Evolutionary conservation across 2,797 vertebrate genomes (phyloP).

Genomic region (Natrix natrix): DNA sequence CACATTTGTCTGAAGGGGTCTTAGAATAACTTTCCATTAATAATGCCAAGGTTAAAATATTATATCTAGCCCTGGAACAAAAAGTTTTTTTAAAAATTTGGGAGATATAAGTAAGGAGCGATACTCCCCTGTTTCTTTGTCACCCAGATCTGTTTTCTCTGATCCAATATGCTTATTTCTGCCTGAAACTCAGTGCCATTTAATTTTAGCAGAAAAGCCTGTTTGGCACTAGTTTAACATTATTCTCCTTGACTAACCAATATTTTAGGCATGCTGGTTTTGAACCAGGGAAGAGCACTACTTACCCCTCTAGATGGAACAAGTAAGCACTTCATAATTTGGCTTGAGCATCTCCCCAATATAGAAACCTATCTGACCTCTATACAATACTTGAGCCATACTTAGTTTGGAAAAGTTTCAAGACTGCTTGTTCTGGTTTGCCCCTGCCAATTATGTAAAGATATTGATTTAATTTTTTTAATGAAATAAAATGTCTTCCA

Average conservation of each 20-base stretch:
- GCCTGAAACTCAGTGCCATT: neutral
- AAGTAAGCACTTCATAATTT: neutral
- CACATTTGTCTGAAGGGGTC: neutral
- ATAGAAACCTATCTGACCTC: neutral
- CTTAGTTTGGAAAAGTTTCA: neutral
- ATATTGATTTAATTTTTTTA: neutral
- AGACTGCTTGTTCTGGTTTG: neutral
- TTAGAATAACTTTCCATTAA: neutral
- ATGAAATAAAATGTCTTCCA: neutral
- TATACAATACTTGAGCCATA: neutral
- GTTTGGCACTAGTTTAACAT: neutral
- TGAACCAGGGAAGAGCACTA: neutral
- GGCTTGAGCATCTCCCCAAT: neutral
- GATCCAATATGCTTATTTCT: neutral
- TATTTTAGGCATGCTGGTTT: neutral
- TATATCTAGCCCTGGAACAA: neutral
- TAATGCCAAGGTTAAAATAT: neutral
- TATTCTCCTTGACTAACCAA: neutral
- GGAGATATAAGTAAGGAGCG: neutral
- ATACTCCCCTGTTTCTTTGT: neutral
- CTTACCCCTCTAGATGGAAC: neutral
- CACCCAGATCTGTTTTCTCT: neutral
- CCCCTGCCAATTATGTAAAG: neutral
- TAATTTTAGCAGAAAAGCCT: neutral
- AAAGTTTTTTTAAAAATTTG: neutral